Conservation (phyloP, 2,797 vertebrate species). For the Cirrhinus molitorella region DNA sequence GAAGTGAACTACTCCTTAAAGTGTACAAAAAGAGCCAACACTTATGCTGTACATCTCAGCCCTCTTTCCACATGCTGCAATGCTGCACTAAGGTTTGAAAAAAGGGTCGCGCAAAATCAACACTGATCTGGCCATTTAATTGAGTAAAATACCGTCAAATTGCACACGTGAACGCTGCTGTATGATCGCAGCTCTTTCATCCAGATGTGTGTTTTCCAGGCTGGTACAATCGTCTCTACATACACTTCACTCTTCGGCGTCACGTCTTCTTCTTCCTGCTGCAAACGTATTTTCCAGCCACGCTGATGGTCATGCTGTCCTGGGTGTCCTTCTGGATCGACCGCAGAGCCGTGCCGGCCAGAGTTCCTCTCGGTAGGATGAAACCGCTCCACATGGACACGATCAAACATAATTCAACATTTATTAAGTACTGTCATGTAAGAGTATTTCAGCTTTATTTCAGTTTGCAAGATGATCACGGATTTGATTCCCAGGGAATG, state of each 20-base stretch:
- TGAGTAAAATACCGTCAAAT: background rate
- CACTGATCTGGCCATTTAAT: background rate
- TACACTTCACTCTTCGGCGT: slow-evolving; percentile 93
- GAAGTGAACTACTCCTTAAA: too few relatives aligned
- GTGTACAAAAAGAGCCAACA: too few relatives aligned
- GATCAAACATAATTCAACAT: background rate
- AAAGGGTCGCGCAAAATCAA: too few relatives aligned
- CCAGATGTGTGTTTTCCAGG: slow-evolving; percentile 74
- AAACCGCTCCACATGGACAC: accelerated
- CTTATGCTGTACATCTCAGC: background rate
- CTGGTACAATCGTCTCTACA: slow-evolving; percentile 98
- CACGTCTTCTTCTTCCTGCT: slow-evolving; percentile 99
- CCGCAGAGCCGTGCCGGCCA: slow-evolving; percentile 91
- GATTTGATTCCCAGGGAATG: background rate
- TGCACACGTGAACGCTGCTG: background rate
- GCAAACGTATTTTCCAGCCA: slow-evolving; percentile 96
- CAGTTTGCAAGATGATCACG: background rate
- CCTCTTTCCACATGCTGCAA: background rate
- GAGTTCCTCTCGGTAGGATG: slow-evolving; percentile 90
- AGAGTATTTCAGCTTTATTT: background rate
- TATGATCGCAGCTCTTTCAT: background rate
- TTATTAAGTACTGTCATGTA: background rate
- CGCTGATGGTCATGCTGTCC: slow-evolving; percentile 96
- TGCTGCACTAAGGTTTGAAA: too few relatives aligned
- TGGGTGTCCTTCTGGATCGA: slow-evolving; percentile 99